Percentiles rank a stretch among this genome's conserved stretches.
Conservation (phyloP, 2,113 vertebrate species). For the Lycaon pictus region DNA sequence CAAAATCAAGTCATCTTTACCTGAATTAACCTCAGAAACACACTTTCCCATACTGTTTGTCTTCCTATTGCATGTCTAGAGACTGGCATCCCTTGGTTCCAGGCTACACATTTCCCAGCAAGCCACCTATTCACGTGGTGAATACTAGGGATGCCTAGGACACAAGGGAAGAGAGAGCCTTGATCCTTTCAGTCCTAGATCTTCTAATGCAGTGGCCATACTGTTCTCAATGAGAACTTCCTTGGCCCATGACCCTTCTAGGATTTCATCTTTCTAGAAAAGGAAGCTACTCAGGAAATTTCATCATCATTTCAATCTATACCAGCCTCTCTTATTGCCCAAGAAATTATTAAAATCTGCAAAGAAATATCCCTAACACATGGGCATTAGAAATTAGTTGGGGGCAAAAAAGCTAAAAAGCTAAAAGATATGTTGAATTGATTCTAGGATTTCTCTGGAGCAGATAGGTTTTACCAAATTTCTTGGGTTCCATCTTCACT, state of each 20-base stretch:
- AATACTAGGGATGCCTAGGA: background rate
- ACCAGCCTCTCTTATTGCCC: background rate
- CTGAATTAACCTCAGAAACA: constrained; percentile 16
- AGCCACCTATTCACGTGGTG: background rate
- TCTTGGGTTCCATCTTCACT: background rate
- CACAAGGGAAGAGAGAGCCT: background rate
- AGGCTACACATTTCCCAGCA: background rate
- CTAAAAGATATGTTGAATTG: background rate
- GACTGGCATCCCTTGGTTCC: background rate
- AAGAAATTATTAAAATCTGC: background rate
- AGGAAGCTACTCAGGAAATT: background rate
- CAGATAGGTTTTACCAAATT: background rate
- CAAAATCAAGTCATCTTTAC: background rate
- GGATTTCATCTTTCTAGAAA: background rate
- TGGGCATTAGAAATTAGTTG: background rate
- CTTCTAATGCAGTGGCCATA: background rate
- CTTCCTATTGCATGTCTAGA: background rate
- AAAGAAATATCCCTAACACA: background rate
- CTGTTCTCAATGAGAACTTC: background rate
- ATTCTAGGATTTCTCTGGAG: background rate
- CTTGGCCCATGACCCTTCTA: background rate
- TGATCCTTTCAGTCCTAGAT: background rate
- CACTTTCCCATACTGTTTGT: background rate
- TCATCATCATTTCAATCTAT: background rate
- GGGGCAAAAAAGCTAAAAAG: background rate